A percentile compares a stretch with the other conserved stretches of the same genome.
Evolutionary conservation across 2,888 invertebrate genomes (phyloP).

Genomic region (Aspidapion aeneum): DNA sequence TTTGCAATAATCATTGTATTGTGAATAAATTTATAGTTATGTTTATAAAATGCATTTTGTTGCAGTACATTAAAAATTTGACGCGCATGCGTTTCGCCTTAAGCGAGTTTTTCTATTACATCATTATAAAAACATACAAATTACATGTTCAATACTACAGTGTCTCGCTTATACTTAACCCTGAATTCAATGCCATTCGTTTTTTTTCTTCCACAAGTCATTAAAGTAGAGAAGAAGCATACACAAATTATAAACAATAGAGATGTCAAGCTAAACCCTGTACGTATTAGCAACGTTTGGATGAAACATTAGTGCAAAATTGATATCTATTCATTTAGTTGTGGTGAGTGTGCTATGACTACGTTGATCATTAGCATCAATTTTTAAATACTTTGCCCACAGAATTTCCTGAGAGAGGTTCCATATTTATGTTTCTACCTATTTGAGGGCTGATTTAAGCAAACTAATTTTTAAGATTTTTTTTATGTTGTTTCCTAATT

Average conservation of each 20-base stretch:
- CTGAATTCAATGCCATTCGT: neutral
- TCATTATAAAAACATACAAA: neutral
- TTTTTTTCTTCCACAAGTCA: neutral
- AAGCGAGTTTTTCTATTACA: neutral
- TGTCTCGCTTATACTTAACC: neutral
- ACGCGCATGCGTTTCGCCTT: slow-evolving; percentile 4
- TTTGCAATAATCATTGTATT: neutral
- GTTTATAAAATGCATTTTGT: neutral
- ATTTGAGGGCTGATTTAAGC: no score
- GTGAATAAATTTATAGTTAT: slow-evolving; percentile 1
- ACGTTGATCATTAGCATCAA: no score
- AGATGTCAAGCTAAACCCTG: no score
- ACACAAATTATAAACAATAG: neutral
- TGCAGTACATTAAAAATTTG: neutral
- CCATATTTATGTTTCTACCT: no score
- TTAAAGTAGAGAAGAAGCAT: neutral
- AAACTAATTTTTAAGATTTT: no score
- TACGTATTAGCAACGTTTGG: no score
- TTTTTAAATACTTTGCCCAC: no score
- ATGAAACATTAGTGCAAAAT: no score
- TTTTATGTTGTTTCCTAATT: no score
- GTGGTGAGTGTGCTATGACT: no score
- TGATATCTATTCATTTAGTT: no score
- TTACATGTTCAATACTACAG: neutral
- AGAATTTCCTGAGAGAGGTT: no score